Evolutionary conservation across 1,140 invertebrate species (phyloP).

Genomic region (Trachymyrmex septentrionalis): DNA sequence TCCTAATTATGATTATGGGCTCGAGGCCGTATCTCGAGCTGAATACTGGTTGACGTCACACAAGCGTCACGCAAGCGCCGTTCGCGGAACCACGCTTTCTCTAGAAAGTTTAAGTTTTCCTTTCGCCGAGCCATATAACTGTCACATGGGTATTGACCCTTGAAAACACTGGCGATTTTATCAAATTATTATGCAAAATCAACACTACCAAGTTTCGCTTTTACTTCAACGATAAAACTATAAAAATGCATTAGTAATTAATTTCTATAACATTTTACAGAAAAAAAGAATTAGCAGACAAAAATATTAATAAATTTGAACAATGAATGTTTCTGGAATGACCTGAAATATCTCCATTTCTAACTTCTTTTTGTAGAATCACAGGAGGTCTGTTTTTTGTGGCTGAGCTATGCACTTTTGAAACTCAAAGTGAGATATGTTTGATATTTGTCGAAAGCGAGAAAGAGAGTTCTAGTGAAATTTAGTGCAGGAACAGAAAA

Average conservation of each 20-base stretch:
- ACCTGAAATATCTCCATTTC: not conserved
- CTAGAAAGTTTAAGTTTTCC: constrained; percentile 47
- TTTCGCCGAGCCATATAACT: not conserved
- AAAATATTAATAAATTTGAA: not conserved
- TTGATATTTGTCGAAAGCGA: too few relatives aligned
- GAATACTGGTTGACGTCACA: not conserved
- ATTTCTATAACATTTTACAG: not conserved
- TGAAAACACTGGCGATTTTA: not conserved
- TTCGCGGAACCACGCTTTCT: constrained; percentile 44
- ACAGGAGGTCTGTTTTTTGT: too few relatives aligned
- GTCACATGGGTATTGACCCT: not conserved
- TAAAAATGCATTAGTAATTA: not conserved
- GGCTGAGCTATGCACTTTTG: too few relatives aligned
- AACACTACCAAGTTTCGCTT: not conserved
- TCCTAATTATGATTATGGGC: too few relatives aligned
- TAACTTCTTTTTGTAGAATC: not conserved
- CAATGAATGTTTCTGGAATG: not conserved
- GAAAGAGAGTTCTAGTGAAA: too few relatives aligned
- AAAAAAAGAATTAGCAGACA: not conserved
- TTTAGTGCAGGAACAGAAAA: too few relatives aligned
- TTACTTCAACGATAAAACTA: not conserved
- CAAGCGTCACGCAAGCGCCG: not conserved
- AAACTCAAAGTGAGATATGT: too few relatives aligned
- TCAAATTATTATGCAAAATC: not conserved
- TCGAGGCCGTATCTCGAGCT: not conserved